Conservation (phyloP, 1,140 invertebrate genomes). For the Piezodorus guildinii region DNA sequence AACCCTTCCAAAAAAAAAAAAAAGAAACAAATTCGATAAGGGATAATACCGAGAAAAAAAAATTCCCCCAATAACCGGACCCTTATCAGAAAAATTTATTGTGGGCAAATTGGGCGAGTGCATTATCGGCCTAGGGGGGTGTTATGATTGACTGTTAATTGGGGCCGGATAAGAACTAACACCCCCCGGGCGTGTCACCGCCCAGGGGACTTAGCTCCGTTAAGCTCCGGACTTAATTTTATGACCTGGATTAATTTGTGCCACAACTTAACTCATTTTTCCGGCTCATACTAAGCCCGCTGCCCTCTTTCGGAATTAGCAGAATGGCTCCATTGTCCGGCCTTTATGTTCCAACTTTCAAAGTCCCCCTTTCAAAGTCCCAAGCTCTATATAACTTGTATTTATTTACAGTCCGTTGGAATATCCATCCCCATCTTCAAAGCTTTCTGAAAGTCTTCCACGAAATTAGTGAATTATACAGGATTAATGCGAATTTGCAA, state of each 20-base stretch:
- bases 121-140: not conserved
- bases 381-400: too few relatives aligned
- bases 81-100: slow-evolving; percentile 1
- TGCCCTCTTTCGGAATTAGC: not conserved
- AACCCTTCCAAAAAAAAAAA: too few relatives aligned
- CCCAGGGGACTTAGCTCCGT: not conserved
- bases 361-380: not conserved
- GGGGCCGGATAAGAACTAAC: slow-evolving; percentile 1
- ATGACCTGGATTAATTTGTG: slow-evolving; percentile 4
- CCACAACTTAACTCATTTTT: slow-evolving; percentile 6
- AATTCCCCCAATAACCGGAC: not conserved
- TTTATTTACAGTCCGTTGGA: too few relatives aligned
- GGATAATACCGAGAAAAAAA: not conserved
- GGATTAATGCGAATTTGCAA: too few relatives aligned
- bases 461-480: too few relatives aligned
- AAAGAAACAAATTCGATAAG: not conserved
- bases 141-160: slow-evolving; percentile 9
- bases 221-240: slow-evolving; percentile 6
- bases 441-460: too few relatives aligned
- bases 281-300: not conserved
- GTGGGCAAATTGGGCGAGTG: not conserved
- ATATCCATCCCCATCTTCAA: too few relatives aligned
- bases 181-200: slow-evolving; percentile 1
- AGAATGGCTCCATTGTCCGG: not conserved
- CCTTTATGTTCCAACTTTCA: not conserved